phyloP scores from a whole-genome alignment of 2,113 vertebrate genomes.

The Rhegmatorhina hoffmannsi region DNA sequence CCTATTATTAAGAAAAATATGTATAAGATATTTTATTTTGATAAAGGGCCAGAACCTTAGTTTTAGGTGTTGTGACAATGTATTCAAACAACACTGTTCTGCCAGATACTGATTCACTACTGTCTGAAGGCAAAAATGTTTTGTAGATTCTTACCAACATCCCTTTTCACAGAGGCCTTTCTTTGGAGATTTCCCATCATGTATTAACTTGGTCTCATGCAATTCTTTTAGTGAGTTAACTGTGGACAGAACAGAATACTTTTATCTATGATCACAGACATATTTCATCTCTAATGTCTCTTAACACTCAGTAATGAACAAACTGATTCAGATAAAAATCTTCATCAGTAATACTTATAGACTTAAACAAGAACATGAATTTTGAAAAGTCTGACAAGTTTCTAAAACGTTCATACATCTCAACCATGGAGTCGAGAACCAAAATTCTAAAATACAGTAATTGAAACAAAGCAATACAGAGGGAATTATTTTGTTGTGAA shows the following conservation, averaged over 20 bases:
- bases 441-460: not conserved
- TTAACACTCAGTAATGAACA: not conserved
- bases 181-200: not conserved
- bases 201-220: not conserved
- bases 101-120: not conserved
- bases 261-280: not conserved
- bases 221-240: not conserved
- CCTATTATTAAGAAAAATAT: not conserved
- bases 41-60: not conserved
- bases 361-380: not conserved
- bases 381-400: constrained; percentile 20
- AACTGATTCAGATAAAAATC: constrained; percentile 22
- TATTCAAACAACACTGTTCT: not conserved
- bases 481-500: not conserved
- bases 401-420: not conserved
- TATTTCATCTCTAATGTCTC: not conserved
- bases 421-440: not conserved
- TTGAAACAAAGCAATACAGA: not conserved
- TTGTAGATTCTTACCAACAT: not conserved
- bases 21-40: not conserved
- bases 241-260: not conserved
- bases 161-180: not conserved
- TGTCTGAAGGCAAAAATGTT: not conserved
- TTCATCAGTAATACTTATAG: not conserved
- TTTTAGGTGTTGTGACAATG: not conserved